Conservation (phyloP, 2,888 invertebrate genomes). For the Xylota sylvarum region DNA sequence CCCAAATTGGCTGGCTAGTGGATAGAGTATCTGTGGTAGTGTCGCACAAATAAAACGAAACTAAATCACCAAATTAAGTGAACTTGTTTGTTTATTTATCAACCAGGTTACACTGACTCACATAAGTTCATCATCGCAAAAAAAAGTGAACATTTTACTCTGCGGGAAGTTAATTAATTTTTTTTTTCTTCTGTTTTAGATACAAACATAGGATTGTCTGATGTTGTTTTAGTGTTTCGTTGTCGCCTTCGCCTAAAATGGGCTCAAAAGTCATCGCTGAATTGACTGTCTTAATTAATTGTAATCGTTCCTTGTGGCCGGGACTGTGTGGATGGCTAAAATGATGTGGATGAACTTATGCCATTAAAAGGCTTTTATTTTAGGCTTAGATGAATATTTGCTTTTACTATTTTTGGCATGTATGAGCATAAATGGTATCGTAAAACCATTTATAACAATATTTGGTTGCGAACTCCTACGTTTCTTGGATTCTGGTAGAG, state of each 20-base stretch:
- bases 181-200: neutral
- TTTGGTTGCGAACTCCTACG: slow-evolving; percentile 4
- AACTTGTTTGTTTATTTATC: slow-evolving; percentile 28
- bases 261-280: slow-evolving; percentile 31
- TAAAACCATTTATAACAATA: neutral
- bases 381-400: slow-evolving; percentile 1
- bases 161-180: slow-evolving; percentile 7
- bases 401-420: neutral
- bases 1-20: slow-evolving; percentile 10
- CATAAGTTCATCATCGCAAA: neutral
- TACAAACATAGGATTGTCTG: neutral
- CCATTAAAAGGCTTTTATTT: slow-evolving; percentile 14
- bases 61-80: slow-evolving; percentile 40
- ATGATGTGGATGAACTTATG: slow-evolving; percentile 18
- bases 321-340: slow-evolving; percentile 22
- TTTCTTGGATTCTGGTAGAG: neutral
- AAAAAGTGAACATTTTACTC: neutral
- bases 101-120: slow-evolving; percentile 33
- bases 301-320: neutral
- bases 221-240: neutral
- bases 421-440: slow-evolving; percentile 2
- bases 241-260: slow-evolving; percentile 14
- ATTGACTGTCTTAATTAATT: slow-evolving; percentile 12
- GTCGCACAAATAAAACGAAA: slow-evolving; percentile 6
- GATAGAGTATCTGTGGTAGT: neutral